Evolutionary conservation across 1,140 invertebrate species (phyloP), one percentile per base, ranked within the genome.

Genomic region (Lepidurus packardi): DNA sequence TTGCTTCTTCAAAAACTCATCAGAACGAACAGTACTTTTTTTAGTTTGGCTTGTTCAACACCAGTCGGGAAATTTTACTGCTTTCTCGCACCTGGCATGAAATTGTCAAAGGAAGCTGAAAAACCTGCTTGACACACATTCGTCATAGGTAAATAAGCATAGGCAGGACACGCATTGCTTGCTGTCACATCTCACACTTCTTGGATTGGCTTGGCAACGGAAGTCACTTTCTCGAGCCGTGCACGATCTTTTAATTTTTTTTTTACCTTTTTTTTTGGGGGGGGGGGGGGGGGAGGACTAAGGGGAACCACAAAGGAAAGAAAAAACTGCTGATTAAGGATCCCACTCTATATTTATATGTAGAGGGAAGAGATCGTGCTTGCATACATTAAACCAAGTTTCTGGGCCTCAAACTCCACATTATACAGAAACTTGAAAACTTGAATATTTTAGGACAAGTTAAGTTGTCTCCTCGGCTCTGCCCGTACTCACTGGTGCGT

Each of bases 91-190:
- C 53, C 53, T 21, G 53, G 13, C 53, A 65, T 65, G 34, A 21
- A 21, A 65, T 65, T 65, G 53, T 65, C 53, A 13, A 13, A 21
- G 21, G 21, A 65, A 65, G 53, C 21, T n/a, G 53, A 65, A 34
- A 65, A 65, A 65, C 53, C 53, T 65, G 21, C 53, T 65, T 65
- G 53, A 65, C 53, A 65, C 21, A 65, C 53, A 65, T 65, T 65
- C 53, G 53, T 65, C 21, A 65, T 7, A 65, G 21, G 6, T 65
- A 65, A 65, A 65, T 65, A 65, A 65, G 53, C 53, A 65, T 21
- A 65, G 21, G 53, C 16, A 13, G 21, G 53, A 65, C 53, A 65
- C 53, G 53, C 47, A 65, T 65, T 65, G 13, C 47, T 65, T 65
- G 47, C 21, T 21, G 53, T 65, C 53, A 65, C 53, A 16, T 21